Percentiles rank a stretch among this genome's conserved stretches.
Conservation (phyloP, 1,140 invertebrate genomes). For the Aphelinus atriplicis region DNA sequence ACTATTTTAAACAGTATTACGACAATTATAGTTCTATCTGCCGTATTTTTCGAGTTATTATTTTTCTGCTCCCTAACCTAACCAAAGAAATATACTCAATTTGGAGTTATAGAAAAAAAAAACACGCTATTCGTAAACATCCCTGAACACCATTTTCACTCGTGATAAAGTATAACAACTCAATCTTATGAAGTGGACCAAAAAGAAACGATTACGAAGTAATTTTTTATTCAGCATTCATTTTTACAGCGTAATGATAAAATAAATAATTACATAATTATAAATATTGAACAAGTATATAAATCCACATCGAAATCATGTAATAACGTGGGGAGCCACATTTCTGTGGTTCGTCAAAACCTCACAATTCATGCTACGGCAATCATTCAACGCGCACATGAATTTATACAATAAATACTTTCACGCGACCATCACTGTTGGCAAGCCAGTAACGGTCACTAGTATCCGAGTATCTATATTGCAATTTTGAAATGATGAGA, state of each 20-base stretch:
- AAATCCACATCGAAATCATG: slow-evolving; percentile 7
- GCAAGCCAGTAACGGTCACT: slow-evolving; percentile 25
- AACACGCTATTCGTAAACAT: too few relatives aligned
- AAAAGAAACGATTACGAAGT: not conserved
- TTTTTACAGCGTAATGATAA: not conserved
- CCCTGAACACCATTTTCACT: too few relatives aligned
- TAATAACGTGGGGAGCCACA: slow-evolving; percentile 11
- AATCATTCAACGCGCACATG: slow-evolving; percentile 1
- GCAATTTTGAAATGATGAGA: not conserved
- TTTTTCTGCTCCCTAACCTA: too few relatives aligned
- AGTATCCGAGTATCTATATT: not conserved
- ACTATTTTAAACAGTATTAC: too few relatives aligned
- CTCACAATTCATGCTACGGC: not conserved
- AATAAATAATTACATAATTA: not conserved
- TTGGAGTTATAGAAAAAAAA: too few relatives aligned
- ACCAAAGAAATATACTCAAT: too few relatives aligned
- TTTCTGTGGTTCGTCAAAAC: slow-evolving; percentile 3
- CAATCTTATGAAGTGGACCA: too few relatives aligned
- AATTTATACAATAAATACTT: slow-evolving; percentile 61
- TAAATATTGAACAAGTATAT: slow-evolving; percentile 13
- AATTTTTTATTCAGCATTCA: slow-evolving; percentile 16
- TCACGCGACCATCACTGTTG: slow-evolving; percentile 53
- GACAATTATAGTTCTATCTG: too few relatives aligned
- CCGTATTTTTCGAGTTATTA: too few relatives aligned
- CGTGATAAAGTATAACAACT: too few relatives aligned